Base-by-base conservation (phyloP, 1,140 invertebrate genomes). In the Drosophila rhopaloa region DNA sequence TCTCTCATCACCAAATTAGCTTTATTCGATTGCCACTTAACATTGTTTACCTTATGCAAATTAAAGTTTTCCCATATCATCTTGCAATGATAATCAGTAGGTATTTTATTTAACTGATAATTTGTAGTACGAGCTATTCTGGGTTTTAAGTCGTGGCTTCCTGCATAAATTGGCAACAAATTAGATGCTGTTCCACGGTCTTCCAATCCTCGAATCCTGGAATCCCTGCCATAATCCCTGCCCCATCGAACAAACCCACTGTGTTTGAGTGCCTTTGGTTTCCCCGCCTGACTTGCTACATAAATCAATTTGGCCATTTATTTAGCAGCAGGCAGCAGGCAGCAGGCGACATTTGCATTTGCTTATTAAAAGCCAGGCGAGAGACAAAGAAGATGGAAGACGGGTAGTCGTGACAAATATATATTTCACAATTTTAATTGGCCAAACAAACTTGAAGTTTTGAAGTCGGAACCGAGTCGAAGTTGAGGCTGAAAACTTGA, bases 271-370 rank as follows among this genome's bases (percentile, higher is more conserved):
- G 35, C 14, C 32, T 41, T 71, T 63, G 8, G 54, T 51, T 55
- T 37, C 46, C 46, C 24, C 29, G 14, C 24, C 56, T 35, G 43
- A 40, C 32, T 55, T 38, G 76, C 47, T 46, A 62, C 62, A 79
- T 84, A 84, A 84, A 84, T 84, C 81, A 84, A 84, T 84, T 84
- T 84, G 70, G 62, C 72, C 61, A 76, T 83, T 80, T 76, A 67
- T 81, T 81, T 76, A 76, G 53, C 67, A 38, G 63, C 63, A 47
- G 62, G 50, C 67, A 38, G 63, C 63, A 47, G 62, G 50, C 61
- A 66, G 61, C 40, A 51, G 56, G 61, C 48, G 76, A 76, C 60
- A 76, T 71, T 71, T 71, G 71, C 79, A 82, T 83, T 75, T 83
- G 80, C 63, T 83, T 82, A 82, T 82, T 75, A 82, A 83, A 83